Base-by-base conservation (phyloP, 2,888 invertebrate species). In the Melanophora roralis region DNA sequence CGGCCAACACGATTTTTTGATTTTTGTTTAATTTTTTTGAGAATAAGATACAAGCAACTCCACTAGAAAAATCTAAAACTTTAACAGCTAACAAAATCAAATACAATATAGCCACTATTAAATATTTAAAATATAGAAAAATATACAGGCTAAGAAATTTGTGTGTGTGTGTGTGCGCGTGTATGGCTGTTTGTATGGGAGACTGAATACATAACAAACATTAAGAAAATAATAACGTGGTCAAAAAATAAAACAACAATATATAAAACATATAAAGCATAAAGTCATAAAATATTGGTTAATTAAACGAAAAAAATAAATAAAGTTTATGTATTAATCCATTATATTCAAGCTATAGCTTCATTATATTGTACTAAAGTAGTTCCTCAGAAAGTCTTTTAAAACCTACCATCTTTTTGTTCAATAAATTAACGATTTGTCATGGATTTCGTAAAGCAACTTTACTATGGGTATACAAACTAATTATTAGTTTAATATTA, bases 221-320 rank as follows among this genome's bases (percentile, higher is more conserved):
- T 27, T 43, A 27, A 65, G 12, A 67, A 34, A 65, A 62, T 9
- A 43, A 27, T 4, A 49, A 64, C 5, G 23, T 51, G 16, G 8
- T 23, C 49, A n/a, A 59, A 65, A 55, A 19, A 45, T 43, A 12
- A 32, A 49, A 23, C 34, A 53, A 23, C 21, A 65, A 45, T 57
- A 60, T 43, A 51, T 34, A 57, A 45, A 11, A 40, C 6, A 3
- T 27, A 27, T 27, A 9, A n/a, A 53, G 55, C 45, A 60, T 53
- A 47, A 47, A 75, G 40, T 49, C 40, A 76, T 69, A 62, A 76
- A 76, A 62, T 69, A 69, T 76, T 76, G 55, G 68, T 68, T 75
- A 62, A 75, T 68, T 68, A 75, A 75, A 75, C 47, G 51, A 69
- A 55, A 32, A 47, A 45, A 62, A 67, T n/a, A n/a, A n/a, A n/a